phyloP scores from a whole-genome alignment of 2,888 invertebrate species.

The Mamestra brassicae region DNA sequence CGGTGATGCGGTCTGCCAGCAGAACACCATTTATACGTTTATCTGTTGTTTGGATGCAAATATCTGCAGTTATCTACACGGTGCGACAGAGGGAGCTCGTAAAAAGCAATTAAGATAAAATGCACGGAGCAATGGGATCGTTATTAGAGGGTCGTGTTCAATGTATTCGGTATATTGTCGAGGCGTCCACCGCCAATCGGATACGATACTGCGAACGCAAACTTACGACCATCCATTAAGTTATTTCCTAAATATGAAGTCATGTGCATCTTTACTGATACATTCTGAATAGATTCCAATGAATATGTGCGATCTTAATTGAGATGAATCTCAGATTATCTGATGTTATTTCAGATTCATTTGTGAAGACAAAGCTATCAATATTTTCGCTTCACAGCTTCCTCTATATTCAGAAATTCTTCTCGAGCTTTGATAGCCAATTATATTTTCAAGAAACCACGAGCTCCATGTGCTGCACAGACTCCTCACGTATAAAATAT shows the following conservation, averaged over 20 bases:
- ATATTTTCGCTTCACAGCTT: neutral
- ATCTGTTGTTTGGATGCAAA: constrained; percentile 52
- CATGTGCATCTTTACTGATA: constrained; percentile 26
- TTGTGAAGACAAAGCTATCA: neutral
- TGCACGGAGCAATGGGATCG: constrained; percentile 42
- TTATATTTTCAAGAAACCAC: constrained; percentile 21
- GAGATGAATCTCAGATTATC: neutral
- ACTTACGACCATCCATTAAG: constrained; percentile 3
- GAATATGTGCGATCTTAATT: constrained; percentile 10
- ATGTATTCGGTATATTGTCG: constrained; percentile 28
- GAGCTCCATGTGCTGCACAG: constrained; percentile 12
- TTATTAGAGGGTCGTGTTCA: constrained; percentile 44
- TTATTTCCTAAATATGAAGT: constrained; percentile 23
- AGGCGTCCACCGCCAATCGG: constrained; percentile 3
- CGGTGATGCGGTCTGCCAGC: neutral
- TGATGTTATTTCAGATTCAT: neutral
- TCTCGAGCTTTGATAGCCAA: constrained; percentile 8
- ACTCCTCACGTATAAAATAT: constrained; percentile 41
- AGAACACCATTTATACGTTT: constrained; percentile 41
- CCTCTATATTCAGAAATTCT: neutral
- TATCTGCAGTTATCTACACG: constrained; percentile 38
- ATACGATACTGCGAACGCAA: constrained; percentile 26
- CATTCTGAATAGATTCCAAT: constrained; percentile 20
- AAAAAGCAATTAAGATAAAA: constrained; percentile 64
- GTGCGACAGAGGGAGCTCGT: constrained; percentile 40